Percentiles rank a stretch among this genome's conserved stretches.
phyloP scores from a whole-genome alignment of 1,140 invertebrate species.

The Ips typographus region DNA sequence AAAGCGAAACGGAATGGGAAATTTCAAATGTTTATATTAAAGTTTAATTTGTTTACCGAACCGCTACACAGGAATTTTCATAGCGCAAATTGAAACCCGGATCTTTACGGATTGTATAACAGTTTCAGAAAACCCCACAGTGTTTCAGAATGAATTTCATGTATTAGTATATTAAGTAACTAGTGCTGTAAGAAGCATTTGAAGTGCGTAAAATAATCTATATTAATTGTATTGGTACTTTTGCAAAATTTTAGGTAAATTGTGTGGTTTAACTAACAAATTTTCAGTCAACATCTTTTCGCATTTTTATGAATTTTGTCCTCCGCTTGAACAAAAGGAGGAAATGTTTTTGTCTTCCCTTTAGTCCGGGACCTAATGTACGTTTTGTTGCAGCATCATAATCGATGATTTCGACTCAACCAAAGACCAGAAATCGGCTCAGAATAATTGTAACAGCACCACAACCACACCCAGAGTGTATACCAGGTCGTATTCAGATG shows the following conservation, averaged over 20 bases:
- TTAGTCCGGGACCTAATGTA: not conserved
- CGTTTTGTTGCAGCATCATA: constrained; percentile 39
- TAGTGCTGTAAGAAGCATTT: too few species aligned
- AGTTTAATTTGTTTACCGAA: constrained; percentile 1
- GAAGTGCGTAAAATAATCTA: too few species aligned
- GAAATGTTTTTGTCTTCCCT: too few species aligned
- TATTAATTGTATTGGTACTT: too few species aligned
- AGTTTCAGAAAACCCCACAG: not conserved
- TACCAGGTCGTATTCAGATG: constrained; percentile 34
- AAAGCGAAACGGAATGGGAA: not conserved
- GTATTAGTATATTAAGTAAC: too few species aligned
- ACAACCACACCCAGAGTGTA: constrained; percentile 26
- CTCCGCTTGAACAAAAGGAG: too few species aligned
- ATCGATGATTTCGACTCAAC: constrained; percentile 43
- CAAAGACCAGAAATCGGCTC: constrained; percentile 24
- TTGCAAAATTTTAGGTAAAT: too few species aligned
- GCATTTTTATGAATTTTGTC: too few species aligned
- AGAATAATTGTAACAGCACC: constrained; percentile 10
- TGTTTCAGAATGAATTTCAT: too few species aligned
- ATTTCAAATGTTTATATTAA: constrained; percentile 7
- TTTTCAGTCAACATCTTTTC: too few species aligned
- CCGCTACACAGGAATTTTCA: constrained; percentile 3
- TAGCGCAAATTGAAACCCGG: not conserved
- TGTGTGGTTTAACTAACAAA: too few species aligned
- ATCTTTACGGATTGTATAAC: not conserved